Base-by-base conservation (phyloP, 2,113 vertebrate genomes). In the Nothocercus nigrocapillus region DNA sequence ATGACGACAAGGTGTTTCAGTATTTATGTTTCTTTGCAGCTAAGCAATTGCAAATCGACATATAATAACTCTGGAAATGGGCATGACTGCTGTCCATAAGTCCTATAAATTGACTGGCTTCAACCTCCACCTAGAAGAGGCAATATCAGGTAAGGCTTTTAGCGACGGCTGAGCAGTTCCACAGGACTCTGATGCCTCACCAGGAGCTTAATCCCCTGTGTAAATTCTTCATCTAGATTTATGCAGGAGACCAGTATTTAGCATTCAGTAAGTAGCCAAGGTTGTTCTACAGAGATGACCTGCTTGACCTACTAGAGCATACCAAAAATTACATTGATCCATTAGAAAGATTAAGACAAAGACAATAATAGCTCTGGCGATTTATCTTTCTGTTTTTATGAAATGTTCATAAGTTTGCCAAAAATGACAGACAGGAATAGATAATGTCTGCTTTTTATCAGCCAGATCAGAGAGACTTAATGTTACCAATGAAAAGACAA, bases 341-440 rank as follows among this genome's bases (percentile, higher is more conserved):
- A 93, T 95, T 95, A 96, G 88, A 94, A 89, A 96, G 95, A 96
- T 97, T 92, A 95, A 94, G 83, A 95, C 53, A 89, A 95, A 96
- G 83, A 89, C 91, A 91, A 91, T 97, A 95, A 97, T 93, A 89
- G 87, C 49, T 91, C 19, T 54, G 89, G 45, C 94, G 93, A 93
- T 95, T 91, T 97, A 88, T 97, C 89, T 94, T 89, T 70, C 82
- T 88, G 78, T 91, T 93, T 93, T 95, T 93, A 95, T 90, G 87
- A 95, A 88, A 97, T 95, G 87, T 96, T 95, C 93, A 85, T 75
- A 82, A 95, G 63, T 95, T 97, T 94, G 78, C 68, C 45, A 92
- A 93, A 95, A 95, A 89, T 93, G 91, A 93, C 76, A 85, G 91
- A 74, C 87, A 89, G 72, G 82, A 93, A 95, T 77, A 95, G 94